phyloP scores from a whole-genome alignment of 2,797 vertebrate genomes.

The Lepilemur ruficaudatus region DNA sequence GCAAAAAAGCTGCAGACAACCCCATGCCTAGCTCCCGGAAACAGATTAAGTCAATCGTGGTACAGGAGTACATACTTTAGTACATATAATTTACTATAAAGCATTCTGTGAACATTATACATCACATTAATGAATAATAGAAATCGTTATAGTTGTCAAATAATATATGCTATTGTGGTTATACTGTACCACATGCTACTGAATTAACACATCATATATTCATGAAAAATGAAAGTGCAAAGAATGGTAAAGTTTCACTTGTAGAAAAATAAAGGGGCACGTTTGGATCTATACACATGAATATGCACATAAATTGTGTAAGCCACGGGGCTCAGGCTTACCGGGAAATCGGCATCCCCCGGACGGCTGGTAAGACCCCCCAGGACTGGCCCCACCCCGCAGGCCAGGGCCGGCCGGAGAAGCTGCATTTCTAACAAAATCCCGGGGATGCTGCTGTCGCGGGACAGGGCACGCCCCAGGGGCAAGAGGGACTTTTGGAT shows the following conservation, averaged over 20 bases:
- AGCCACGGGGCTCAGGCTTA: not conserved
- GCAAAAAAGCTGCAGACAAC: not conserved
- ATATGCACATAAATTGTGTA: fast-evolving
- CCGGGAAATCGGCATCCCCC: not conserved
- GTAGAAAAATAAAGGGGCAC: not conserved
- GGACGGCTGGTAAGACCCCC: not conserved
- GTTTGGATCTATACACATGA: not conserved
- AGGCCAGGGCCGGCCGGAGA: not conserved
- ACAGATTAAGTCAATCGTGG: not conserved
- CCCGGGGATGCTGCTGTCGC: not conserved
- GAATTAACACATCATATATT: not conserved
- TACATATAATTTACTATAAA: not conserved
- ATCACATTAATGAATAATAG: not conserved
- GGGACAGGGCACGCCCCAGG: not conserved
- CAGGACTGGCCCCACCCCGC: not conserved
- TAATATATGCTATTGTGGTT: not conserved
- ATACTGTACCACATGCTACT: not conserved
- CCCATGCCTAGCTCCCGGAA: not conserved
- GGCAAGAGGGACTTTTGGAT: not conserved
- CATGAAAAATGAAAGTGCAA: not conserved
- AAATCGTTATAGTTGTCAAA: not conserved
- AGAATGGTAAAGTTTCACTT: not conserved
- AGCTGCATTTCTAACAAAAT: not conserved
- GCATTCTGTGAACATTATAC: no score
- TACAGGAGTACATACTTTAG: not conserved